Percentiles rank a stretch among this genome's conserved stretches.
Conservation (phyloP, 2,113 vertebrate genomes). For the Mirounga angustirostris region DNA sequence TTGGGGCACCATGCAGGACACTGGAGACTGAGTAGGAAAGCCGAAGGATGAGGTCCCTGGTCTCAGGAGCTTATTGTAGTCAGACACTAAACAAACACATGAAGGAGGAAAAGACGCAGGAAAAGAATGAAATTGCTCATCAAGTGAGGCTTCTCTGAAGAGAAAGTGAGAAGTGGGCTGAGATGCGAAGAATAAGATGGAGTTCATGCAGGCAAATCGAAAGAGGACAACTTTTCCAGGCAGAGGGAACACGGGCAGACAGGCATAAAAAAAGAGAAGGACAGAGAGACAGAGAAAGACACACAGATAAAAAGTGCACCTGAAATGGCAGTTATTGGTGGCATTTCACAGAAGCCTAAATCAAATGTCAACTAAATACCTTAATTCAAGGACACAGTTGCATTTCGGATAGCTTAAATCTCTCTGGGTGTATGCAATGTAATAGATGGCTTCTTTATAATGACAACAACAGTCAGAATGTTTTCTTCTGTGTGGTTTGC, state of each 20-base stretch:
- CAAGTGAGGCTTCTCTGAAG: not conserved
- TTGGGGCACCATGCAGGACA: not conserved
- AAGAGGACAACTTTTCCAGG: not conserved
- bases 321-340: not conserved
- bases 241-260: not conserved
- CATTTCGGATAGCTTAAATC: not conserved
- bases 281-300: not conserved
- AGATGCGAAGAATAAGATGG: not conserved
- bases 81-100: not conserved
- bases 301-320: not conserved
- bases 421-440: not conserved
- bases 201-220: not conserved
- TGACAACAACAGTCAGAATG: not conserved
- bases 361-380: not conserved
- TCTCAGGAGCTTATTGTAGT: not conserved
- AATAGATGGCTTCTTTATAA: not conserved
- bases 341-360: slow-evolving; percentile 8
- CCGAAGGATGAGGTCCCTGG: not conserved
- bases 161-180: not conserved
- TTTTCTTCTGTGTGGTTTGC: slow-evolving; percentile 18
- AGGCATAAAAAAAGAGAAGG: not conserved
- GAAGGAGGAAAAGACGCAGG: not conserved
- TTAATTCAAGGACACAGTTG: not conserved
- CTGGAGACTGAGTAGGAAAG: not conserved
- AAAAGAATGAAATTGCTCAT: not conserved